phyloP scores from a whole-genome alignment of 1,140 invertebrate species.

The Microplitis demolitor region DNA sequence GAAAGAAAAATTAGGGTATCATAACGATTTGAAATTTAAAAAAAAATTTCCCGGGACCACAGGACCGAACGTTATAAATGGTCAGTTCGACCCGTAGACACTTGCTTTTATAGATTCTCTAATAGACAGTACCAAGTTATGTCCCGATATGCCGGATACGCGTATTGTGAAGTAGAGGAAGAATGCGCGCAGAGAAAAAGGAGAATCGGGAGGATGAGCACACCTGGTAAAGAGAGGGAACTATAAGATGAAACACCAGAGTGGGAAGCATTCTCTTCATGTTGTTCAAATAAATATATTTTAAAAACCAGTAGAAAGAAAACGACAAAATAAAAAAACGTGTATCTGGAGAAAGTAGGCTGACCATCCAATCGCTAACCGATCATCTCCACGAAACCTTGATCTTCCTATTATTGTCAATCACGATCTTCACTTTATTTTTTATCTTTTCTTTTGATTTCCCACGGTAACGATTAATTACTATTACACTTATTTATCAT shows the following conservation, averaged over 20 bases:
- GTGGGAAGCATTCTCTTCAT: not conserved
- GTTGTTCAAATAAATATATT: not conserved
- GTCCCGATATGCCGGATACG: not conserved
- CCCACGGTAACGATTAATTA: too few species aligned
- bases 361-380: slow-evolving; percentile 6
- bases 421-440: not conserved
- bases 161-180: not conserved
- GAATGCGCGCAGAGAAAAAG: slow-evolving; percentile 5
- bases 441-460: not conserved
- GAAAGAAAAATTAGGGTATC: too few species aligned
- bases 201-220: slow-evolving; percentile 8
- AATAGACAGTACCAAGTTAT: slow-evolving; percentile 1
- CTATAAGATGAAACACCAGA: not conserved
- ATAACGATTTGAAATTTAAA: not conserved
- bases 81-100: slow-evolving; percentile 54
- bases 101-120: slow-evolving; percentile 59
- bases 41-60: not conserved
- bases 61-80: slow-evolving; percentile 27
- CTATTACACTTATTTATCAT: too few species aligned
- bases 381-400: not conserved
- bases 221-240: not conserved
- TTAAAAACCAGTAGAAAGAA: not conserved
- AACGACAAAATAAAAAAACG: slow-evolving; percentile 4
- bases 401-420: not conserved
- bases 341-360: slow-evolving; percentile 27